These are phyloP conservation scores for Scotopteryx bipunctaria DNA, from an alignment of 2,888 invertebrate species.

Conservation along the genomic window DNA sequence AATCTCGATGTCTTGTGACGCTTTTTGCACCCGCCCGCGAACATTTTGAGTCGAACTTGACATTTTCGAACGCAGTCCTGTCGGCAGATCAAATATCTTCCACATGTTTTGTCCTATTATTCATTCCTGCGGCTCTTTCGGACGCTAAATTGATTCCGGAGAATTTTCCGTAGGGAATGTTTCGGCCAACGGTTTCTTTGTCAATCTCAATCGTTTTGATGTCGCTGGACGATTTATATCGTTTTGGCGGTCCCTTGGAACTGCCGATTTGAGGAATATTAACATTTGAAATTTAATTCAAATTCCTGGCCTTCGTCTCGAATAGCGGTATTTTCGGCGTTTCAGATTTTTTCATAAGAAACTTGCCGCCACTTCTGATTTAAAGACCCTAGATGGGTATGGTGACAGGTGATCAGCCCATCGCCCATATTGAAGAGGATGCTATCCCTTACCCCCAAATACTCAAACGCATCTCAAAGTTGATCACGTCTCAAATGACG, in stretches of 20 bases:
- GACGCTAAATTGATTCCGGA: slow-evolving; percentile 59
- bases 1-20: slow-evolving; percentile 3
- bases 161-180: slow-evolving; percentile 57
- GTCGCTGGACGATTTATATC: slow-evolving; percentile 59
- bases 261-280: slow-evolving; percentile 25
- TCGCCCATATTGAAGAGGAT: no score
- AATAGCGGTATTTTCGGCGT: slow-evolving; percentile 7
- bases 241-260: slow-evolving; percentile 29
- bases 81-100: slow-evolving; percentile 60
- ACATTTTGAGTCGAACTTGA: slow-evolving; percentile 56
- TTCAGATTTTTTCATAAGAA: no score
- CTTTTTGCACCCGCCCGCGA: slow-evolving; percentile 75
- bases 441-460: no score
- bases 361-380: no score
- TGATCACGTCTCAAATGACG: no score
- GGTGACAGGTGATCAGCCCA: no score
- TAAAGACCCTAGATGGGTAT: no score
- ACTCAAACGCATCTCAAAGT: no score
- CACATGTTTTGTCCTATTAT: slow-evolving; percentile 70
- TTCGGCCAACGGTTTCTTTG: slow-evolving; percentile 57
- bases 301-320: neutral
- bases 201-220: slow-evolving; percentile 63
- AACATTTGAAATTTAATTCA: slow-evolving; percentile 31
- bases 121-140: slow-evolving; percentile 62
- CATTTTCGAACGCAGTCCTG: slow-evolving; percentile 64